Evolutionary conservation across 2,797 vertebrate genomes (phyloP), one percentile per base, ranked within the genome.

Genomic region (Sciurus carolinensis): DNA sequence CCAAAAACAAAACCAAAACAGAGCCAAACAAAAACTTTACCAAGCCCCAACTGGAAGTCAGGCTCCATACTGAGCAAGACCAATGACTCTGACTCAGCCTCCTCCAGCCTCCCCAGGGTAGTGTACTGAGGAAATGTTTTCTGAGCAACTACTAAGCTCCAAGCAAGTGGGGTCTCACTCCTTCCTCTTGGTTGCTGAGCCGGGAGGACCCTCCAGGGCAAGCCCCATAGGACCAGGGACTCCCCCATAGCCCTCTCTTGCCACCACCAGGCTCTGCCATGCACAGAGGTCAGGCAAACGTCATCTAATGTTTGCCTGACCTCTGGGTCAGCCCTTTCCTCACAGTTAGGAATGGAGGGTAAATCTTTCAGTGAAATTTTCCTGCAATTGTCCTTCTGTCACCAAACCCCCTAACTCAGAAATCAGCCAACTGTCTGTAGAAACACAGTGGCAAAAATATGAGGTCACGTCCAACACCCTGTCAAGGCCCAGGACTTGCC

Each of bases 321-420:
- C 79, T 72, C 62, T 7, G 50, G 28, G 28, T 71, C 28, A 6
- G 59, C 50, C 30, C 39, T 42, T 84, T 76, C 75, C 81, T 95
- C 75, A 8, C 2, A 14, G 81, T 72, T 26, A 10, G 4, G 18
- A 50, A 22, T 8, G 39, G 42, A 94, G 82, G 87, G 71, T 95
- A 33, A 87, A 76, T 79, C 82, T 95, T 47, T 84, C 87, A 88
- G 22, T 5, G 28, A 80, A 69, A 76, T 66, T 82, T 85, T 90
- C 94, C 91, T 82, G 85, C 59, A n/a, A 84, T 84, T 92, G 91
- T 80, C 71, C 83, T 85, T 81, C 86, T 76, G 91, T 80, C 88
- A 17, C 67, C 86, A 30, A 36, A 30, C 47, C 50, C 39, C 13
- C 24, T 1, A 11, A 75, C 17, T 28, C 50, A 66, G 82, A 86